Conservation (phyloP, 2,888 invertebrate species). For the Lamproptera curius region DNA sequence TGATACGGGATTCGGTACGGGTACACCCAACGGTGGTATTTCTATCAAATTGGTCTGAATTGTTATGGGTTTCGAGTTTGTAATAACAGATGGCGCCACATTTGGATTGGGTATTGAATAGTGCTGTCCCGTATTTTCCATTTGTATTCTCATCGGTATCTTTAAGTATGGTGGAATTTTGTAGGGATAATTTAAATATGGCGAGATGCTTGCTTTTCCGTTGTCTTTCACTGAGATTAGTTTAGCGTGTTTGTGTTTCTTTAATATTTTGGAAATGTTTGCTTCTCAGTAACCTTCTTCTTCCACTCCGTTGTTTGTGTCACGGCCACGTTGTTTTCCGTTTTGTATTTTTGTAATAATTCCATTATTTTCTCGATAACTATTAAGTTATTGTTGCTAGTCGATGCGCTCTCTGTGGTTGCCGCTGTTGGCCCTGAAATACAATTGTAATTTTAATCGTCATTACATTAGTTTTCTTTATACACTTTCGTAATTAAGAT, state of each 20-base stretch:
- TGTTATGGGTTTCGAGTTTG: conserved; percentile 34
- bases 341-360: conserved; percentile 19
- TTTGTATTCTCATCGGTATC: not conserved
- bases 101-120: conserved; percentile 4
- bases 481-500: not conserved
- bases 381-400: conserved; percentile 3
- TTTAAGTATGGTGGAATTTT: conserved; percentile 4
- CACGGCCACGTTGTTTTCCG: conserved; percentile 12
- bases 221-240: no score
- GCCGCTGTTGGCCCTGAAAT: conserved; percentile 1
- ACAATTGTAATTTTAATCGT: not conserved
- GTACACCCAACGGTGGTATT: conserved; percentile 52
- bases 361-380: conserved; percentile 13
- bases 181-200: conserved; percentile 2
- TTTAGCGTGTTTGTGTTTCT: no score
- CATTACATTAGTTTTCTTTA: not conserved
- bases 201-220: not conserved
- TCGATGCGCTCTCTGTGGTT: not conserved
- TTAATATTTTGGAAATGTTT: no score
- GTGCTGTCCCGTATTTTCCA: conserved; percentile 34
- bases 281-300: not conserved
- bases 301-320: conserved; percentile 22
- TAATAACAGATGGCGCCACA: not conserved
- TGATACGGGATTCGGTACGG: conserved; percentile 38
- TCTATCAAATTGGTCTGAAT: conserved; percentile 58